These are phyloP conservation scores for Drosophila littoralis DNA, from an alignment of 1,140 invertebrate genomes.

Conservation along the genomic window DNA sequence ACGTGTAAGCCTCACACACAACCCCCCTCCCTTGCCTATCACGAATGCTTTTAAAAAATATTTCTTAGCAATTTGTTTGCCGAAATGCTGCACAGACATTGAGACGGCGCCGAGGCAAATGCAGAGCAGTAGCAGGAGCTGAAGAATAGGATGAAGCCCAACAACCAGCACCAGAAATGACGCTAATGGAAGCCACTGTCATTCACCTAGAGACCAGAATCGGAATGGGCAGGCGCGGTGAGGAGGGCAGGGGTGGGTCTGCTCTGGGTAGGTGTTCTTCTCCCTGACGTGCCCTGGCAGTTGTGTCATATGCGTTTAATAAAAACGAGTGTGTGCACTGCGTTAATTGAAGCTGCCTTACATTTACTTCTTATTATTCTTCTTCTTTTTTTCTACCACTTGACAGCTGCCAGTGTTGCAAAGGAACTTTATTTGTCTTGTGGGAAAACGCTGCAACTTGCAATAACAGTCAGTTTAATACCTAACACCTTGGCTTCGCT, in stretches of 20 bases:
- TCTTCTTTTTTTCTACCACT: constrained; percentile 9
- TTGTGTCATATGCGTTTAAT: constrained; percentile 69
- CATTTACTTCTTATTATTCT: constrained; percentile 2
- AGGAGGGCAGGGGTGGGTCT: neutral
- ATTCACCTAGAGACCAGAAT: constrained; percentile 26
- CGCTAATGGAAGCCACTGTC: constrained; percentile 80
- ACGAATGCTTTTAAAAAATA: constrained; percentile 69
- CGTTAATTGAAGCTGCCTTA: constrained; percentile 64
- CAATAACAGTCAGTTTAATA: neutral
- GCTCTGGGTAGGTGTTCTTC: constrained; percentile 15
- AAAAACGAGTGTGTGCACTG: constrained; percentile 46
- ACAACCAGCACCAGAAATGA: constrained; percentile 58
- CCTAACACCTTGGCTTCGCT: neutral
- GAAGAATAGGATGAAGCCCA: constrained; percentile 6
- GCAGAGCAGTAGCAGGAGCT: constrained; percentile 10
- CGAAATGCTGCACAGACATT: constrained; percentile 66
- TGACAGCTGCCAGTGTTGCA: constrained; percentile 66
- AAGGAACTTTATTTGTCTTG: constrained; percentile 61
- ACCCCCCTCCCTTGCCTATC: neutral
- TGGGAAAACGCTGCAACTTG: constrained; percentile 21
- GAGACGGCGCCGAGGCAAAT: constrained; percentile 35
- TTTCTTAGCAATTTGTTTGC: constrained; percentile 81
- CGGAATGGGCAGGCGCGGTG: neutral
- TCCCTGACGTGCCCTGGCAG: constrained; percentile 26
- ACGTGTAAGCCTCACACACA: constrained; percentile 16